phyloP scores from a whole-genome alignment of 1,140 invertebrate species.

The Zaprionus africanus region DNA sequence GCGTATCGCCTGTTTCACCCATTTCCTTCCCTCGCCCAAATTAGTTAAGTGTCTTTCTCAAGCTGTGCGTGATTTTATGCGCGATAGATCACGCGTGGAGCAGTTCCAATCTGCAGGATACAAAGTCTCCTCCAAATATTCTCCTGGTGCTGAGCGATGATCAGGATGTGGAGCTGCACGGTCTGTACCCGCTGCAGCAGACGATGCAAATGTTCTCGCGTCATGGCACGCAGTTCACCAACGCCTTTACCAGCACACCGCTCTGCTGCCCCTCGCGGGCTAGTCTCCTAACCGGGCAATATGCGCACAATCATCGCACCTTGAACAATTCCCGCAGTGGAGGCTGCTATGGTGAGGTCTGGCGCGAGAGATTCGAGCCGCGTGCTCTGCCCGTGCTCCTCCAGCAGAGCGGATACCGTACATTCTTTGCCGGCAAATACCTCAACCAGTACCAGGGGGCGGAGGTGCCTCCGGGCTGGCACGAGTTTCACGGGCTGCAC shows the following conservation, averaged over 20 bases:
- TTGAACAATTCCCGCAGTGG: slow-evolving; percentile 91
- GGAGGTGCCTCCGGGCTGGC: slow-evolving; percentile 92
- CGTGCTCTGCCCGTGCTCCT: slow-evolving; percentile 89
- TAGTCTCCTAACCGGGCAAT: slow-evolving; percentile 93
- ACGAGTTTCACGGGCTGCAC: slow-evolving; percentile 91
- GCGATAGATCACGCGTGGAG: background rate
- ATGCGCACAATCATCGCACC: slow-evolving; percentile 92
- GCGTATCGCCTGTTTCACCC: background rate
- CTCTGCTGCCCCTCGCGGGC: slow-evolving; percentile 96
- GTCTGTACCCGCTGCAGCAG: slow-evolving; percentile 89
- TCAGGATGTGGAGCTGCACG: slow-evolving; percentile 91
- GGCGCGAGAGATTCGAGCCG: slow-evolving; percentile 88
- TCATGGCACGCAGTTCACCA: slow-evolving; percentile 88
- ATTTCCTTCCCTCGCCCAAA: background rate
- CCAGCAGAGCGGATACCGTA: slow-evolving; percentile 88
- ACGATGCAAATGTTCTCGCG: slow-evolving; percentile 87
- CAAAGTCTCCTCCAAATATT: slow-evolving; percentile 88
- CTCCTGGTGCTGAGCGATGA: slow-evolving; percentile 94
- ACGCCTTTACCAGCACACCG: slow-evolving; percentile 92
- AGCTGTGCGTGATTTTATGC: slow-evolving; percentile 9
- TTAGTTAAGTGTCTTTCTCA: slow-evolving; percentile 5
- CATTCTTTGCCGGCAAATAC: slow-evolving; percentile 95
- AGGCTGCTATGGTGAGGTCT: slow-evolving; percentile 89
- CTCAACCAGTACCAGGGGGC: slow-evolving; percentile 91
- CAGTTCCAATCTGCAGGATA: background rate